Base-by-base conservation (phyloP, 2,797 vertebrate species). In the Ceyx erithaca region DNA sequence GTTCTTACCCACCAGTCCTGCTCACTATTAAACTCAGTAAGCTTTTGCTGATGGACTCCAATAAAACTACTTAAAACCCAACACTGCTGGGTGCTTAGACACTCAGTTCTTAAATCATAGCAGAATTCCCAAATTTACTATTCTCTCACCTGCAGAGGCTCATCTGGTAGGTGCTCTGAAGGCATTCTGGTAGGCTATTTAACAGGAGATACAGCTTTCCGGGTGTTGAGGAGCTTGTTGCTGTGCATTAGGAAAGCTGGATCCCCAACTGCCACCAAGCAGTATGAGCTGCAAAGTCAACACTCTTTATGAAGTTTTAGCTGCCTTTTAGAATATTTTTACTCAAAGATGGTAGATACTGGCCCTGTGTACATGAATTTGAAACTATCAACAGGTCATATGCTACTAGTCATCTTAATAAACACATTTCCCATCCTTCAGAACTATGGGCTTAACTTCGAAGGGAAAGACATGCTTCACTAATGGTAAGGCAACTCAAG, bases 111-210 rank as follows among this genome's bases (percentile, higher is more conserved):
- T 63, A 62, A 63, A 35, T 75, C 25, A 7, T 45, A 66, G 45
- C 41, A 49, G 19, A 43, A 54, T 55, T 81, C 28, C 49, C 28
- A 62, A 4, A 35, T 59, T 43, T 46, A 30, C 9, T n/a, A 3
- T 82, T 73, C 31, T n/a, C 31, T 78, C 41, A 12, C 43, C 51
- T 64, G 43, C 69, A 69, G 30, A 80, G 16, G 52, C 28, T 40
- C 25, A 9, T n/a, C 30, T 63, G 15, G 7, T 40, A 54, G 46
- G 16, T 0, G 0, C 61, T 51, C 76, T 66, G 49, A 54, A 58
- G 31, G n/a, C 51, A 55, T 55, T 55, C 19, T 55, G 54, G 54
- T 31, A 31, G 19, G 55, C 9, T 58, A 23, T 57, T 31, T 33
- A 33, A 33, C 31, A 64, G 33, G n/a, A 54, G 80, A 58, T 15